Evolutionary conservation across 2,888 invertebrate genomes (phyloP), one percentile per base, ranked within the genome.

Genomic region (Volucella inanis): DNA sequence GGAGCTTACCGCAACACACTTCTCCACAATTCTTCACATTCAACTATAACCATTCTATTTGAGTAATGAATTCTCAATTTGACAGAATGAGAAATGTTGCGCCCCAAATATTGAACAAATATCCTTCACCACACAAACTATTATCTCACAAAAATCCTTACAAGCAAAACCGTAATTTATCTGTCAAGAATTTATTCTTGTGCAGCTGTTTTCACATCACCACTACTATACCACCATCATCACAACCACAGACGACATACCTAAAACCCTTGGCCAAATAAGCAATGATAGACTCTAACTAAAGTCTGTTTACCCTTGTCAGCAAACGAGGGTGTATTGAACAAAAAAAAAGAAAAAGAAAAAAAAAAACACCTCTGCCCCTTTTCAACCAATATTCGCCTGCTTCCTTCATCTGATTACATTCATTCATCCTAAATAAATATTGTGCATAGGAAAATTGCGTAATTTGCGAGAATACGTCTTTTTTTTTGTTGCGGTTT

Each of bases 11-110:
- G 31, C 6, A 31, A 0, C 22, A 22, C 4, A 22, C 22, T 22
- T 22, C 2, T 22, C 3, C 22, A 3, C 18, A 22, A 22, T 22
- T 22, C 22, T 3, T 22, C 22, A 22, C 22, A 1, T 2, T 2
- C 22, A 22, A 22, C 2, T 12, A 49, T 15, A 18, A 61, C 61
- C 38, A 61, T 54, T 31, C 59, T 68, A 47, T 68, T 77, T 78
- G 54, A 68, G 61, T 77, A 77, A 77, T 77, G 68, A 77, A 77
- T 70, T 77, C 68, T 49, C 70, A 62, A 78, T 78, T 50, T 78
- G 71, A 71, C 61, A 71, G 61, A 61, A 71, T 71, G 71, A 61
- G 71, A 71, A 71, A 70, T 64, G 77, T 64, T 70, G 47, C 39
- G 70, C n/a, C 31, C 55, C 55, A 45, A 31, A 61, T n/a, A 61